A percentile compares a stretch with the other conserved stretches of the same genome.
Evolutionary conservation across 2,888 invertebrate species (phyloP).

Genomic region (Melieria crassipennis): DNA sequence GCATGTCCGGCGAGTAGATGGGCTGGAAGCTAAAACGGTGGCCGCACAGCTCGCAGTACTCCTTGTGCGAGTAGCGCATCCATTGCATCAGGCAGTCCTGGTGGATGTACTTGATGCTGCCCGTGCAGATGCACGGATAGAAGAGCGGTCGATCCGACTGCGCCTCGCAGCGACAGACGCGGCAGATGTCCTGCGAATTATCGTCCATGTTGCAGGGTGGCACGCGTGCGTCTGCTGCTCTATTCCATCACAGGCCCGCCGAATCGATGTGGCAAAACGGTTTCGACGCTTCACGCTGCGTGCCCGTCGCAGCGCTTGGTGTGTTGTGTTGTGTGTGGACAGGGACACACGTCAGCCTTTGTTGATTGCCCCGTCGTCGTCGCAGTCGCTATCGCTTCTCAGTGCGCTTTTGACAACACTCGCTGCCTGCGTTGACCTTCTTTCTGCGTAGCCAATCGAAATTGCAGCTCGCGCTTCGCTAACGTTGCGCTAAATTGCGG

Average conservation of each 20-base stretch:
- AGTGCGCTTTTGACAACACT: not conserved
- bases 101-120: slow-evolving; percentile 99
- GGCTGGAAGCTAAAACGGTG: slow-evolving; percentile 98
- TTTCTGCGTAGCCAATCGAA: not conserved
- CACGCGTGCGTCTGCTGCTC: not conserved
- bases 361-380: too few species aligned
- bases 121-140: slow-evolving; percentile 99
- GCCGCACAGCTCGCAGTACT: slow-evolving; percentile 97
- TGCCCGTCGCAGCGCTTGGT: too few species aligned
- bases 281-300: too few species aligned
- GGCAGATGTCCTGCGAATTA: slow-evolving; percentile 83
- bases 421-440: slow-evolving; percentile 7
- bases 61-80: slow-evolving; percentile 98
- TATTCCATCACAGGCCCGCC: slow-evolving; percentile 31
- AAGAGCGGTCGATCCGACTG: slow-evolving; percentile 91
- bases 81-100: slow-evolving; percentile 98
- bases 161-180: slow-evolving; percentile 97
- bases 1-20: slow-evolving; percentile 99
- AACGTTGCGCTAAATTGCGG: not conserved
- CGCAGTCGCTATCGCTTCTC: slow-evolving; percentile 4
- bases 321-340: too few species aligned
- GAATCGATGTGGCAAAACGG: not conserved
- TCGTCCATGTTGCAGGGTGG: slow-evolving; percentile 57
- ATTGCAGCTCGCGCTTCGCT: not conserved
- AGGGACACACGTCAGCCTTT: too few species aligned